Evolutionary conservation across 2,113 vertebrate genomes (phyloP).

Genomic region (Diadophis punctatus): DNA sequence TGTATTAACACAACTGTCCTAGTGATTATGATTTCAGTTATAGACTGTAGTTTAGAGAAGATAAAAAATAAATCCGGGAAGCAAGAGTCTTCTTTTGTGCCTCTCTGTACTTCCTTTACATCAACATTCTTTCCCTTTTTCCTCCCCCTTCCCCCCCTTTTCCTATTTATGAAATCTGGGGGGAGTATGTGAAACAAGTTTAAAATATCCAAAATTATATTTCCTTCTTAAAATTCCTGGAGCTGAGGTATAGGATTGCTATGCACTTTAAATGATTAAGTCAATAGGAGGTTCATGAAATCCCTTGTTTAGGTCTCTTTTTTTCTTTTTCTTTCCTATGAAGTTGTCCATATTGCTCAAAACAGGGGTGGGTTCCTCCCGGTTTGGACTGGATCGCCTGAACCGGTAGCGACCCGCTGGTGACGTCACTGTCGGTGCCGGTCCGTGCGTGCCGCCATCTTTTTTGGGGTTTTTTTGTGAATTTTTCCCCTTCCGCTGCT

Average conservation of each 20-base stretch:
- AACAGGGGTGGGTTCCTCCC: too few relatives aligned
- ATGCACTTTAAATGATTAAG: background rate
- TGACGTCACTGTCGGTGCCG: too few relatives aligned
- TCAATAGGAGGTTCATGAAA: background rate
- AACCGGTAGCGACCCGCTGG: too few relatives aligned
- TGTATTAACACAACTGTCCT: background rate
- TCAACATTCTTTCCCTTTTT: background rate
- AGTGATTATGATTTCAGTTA: background rate
- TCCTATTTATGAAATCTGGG: background rate
- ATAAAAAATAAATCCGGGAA: background rate
- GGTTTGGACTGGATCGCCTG: too few relatives aligned
- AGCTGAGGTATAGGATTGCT: background rate
- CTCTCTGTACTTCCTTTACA: background rate
- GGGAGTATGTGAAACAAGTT: background rate
- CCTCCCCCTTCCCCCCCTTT: too few relatives aligned
- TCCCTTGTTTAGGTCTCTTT: background rate
- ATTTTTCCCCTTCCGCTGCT: too few relatives aligned
- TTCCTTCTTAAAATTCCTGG: background rate
- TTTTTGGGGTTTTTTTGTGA: too few relatives aligned
- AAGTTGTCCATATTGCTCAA: background rate
- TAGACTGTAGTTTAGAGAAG: background rate
- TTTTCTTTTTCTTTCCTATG: background rate
- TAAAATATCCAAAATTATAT: conserved; percentile 14
- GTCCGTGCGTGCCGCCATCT: too few relatives aligned
- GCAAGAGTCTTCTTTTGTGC: background rate